phyloP scores from a whole-genome alignment of 1,140 invertebrate genomes.

The Laupala kohalensis region DNA sequence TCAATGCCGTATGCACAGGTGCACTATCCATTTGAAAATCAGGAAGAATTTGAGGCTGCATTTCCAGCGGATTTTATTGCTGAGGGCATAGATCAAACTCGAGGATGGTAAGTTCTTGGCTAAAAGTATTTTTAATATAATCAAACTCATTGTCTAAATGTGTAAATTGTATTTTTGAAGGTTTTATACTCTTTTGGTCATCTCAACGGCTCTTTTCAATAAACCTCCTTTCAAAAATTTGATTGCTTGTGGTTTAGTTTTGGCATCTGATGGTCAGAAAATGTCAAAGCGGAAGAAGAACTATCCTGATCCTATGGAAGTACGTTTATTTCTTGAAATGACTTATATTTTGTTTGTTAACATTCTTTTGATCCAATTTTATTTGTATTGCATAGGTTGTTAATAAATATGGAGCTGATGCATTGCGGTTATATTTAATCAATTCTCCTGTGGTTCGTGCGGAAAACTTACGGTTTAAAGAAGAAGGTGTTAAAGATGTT shows the following conservation, averaged over 20 bases:
- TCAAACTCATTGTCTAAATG: background rate
- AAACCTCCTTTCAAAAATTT: slow-evolving; percentile 97
- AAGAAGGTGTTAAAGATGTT: slow-evolving; percentile 91
- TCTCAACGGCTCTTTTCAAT: slow-evolving; percentile 92
- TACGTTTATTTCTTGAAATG: background rate
- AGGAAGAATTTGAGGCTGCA: slow-evolving; percentile 78
- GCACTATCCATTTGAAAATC: slow-evolving; percentile 93
- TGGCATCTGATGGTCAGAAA: slow-evolving; percentile 95
- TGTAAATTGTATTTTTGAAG: slow-evolving; percentile 26
- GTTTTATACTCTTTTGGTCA: slow-evolving; percentile 93
- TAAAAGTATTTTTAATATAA: background rate
- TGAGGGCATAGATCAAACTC: slow-evolving; percentile 97
- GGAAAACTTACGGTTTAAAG: slow-evolving; percentile 92
- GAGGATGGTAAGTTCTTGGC: slow-evolving; percentile 57
- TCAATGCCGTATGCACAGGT: slow-evolving; percentile 97
- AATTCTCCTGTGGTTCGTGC: slow-evolving; percentile 97
- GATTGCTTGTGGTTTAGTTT: slow-evolving; percentile 87
- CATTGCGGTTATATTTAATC: slow-evolving; percentile 88
- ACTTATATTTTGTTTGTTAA: slow-evolving; percentile 1
- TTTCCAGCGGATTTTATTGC: slow-evolving; percentile 99
- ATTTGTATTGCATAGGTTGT: slow-evolving; percentile 40
- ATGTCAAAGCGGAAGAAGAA: slow-evolving; percentile 99
- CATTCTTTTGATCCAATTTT: background rate
- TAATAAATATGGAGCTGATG: slow-evolving; percentile 92
- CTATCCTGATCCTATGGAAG: slow-evolving; percentile 88